Evolutionary conservation across 2,797 vertebrate species (phyloP), one percentile per base, ranked within the genome.

Genomic region (Anabas testudineus): DNA sequence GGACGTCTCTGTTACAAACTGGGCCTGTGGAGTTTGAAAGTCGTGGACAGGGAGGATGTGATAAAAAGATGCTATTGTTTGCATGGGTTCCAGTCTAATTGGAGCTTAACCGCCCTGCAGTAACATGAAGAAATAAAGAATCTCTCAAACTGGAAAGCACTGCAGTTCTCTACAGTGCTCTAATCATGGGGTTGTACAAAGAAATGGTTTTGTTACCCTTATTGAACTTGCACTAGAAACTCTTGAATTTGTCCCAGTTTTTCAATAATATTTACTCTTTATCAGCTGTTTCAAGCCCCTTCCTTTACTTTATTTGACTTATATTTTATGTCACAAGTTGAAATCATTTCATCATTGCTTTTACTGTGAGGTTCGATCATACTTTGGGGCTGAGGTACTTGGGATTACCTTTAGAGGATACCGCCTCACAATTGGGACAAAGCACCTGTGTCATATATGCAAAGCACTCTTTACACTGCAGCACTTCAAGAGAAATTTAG

Each of bases 181-280:
- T 42, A 21, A 42, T 52, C 24, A 36, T 5, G 26, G 51, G 30
- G 28, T 3, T 1, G 55, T 15, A 19, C 21, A 7, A 18, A 24
- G 24, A 56, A 36, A 28, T 39, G 0, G 9, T n/a, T n/a, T n/a
- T n/a, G n/a, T n/a, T n/a, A n/a, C n/a, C n/a, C n/a, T n/a, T n/a
- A n/a, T n/a, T n/a, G n/a, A n/a, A 43, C n/a, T 24, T 2, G 3
- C 21, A 59, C 7, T 19, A 24, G 9, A 48, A 63, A 59, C 53
- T 26, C 3, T 64, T 45, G 39, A 65, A 42, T 58, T 67, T 71
- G 39, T 13, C 30, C 36, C 7, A 30, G 13, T 51, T 13, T 48
- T 6, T 45, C 14, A 43, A 32, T 42, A 22, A 42, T 39, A 37
- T 60, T 68, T 72, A 41, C 19, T 62, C 48, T 12, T 9, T 6